Conservation (phyloP, 1,140 invertebrate genomes). For the Aleiodes sp. region DNA sequence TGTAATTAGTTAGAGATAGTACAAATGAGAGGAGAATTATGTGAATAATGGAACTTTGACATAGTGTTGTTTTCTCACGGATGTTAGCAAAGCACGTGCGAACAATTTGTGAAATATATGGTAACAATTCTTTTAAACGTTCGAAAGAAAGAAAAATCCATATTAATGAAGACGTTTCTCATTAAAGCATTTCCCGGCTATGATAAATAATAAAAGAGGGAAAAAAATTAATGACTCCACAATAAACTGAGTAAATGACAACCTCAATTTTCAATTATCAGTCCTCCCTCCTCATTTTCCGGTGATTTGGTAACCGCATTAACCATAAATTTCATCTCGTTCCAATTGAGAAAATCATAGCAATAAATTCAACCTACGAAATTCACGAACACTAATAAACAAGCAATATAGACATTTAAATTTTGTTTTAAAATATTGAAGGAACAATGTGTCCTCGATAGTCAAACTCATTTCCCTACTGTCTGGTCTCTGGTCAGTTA, state of each 20-base stretch:
- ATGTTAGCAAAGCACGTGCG: slow-evolving; percentile 9
- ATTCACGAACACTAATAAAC: background rate
- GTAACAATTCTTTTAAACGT: background rate
- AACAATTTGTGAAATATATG: background rate
- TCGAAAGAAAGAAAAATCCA: too few species aligned
- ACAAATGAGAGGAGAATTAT: background rate
- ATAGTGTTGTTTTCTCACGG: background rate
- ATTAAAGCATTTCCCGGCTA: too few species aligned
- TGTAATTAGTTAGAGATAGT: background rate
- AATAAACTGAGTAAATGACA: too few species aligned
- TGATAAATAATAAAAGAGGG: too few species aligned
- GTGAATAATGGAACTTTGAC: background rate
- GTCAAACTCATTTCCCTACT: background rate
- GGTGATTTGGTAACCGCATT: background rate
- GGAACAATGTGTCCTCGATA: background rate
- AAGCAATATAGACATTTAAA: background rate
- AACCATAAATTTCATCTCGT: background rate
- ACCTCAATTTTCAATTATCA: slow-evolving; percentile 7
- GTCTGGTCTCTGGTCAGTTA: background rate
- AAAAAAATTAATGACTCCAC: background rate
- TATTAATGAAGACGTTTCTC: too few species aligned
- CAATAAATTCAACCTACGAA: background rate
- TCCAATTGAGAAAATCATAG: background rate
- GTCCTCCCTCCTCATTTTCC: background rate
- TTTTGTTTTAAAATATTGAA: too few species aligned